A percentile compares a stretch with the other conserved stretches of the same genome.
phyloP scores from a whole-genome alignment of 37 sponge, comb jelly and placozoan species.

The Theonella swinhoei region DNA sequence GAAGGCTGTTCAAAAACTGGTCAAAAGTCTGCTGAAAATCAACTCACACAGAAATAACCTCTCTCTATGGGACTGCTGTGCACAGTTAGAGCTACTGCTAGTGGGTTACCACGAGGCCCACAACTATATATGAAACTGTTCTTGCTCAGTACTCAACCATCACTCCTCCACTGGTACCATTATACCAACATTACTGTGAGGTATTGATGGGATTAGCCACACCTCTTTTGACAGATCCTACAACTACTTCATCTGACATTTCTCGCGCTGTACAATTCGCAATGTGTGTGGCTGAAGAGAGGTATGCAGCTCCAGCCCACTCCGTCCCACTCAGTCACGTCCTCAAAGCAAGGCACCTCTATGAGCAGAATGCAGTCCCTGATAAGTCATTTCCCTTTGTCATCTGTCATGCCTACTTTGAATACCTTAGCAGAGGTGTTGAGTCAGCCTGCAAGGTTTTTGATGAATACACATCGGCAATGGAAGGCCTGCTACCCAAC shows the following conservation, averaged over 20 bases:
- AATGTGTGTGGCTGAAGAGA: conserved; percentile 45
- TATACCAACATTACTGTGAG: conserved; percentile 22
- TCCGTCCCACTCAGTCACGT: neutral
- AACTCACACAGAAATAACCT: conserved; percentile 57
- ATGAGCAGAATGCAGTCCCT: neutral
- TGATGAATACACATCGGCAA: neutral
- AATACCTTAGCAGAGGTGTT: conserved; percentile 44
- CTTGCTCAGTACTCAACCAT: conserved; percentile 22
- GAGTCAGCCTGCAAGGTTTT: conserved; percentile 15
- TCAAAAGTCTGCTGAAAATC: conserved; percentile 52
- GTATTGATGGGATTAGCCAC: conserved; percentile 14
- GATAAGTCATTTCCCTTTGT: neutral
- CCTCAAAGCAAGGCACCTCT: conserved; percentile 15
- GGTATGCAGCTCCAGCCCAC: neutral
- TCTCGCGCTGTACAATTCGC: conserved; percentile 40
- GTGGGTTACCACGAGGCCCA: conserved; percentile 53
- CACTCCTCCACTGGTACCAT: neutral
- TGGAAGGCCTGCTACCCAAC: neutral
- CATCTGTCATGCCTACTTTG: conserved; percentile 51
- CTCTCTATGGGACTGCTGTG: conserved; percentile 67
- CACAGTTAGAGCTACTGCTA: conserved; percentile 34
- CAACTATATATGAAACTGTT: conserved; percentile 20
- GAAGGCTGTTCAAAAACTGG: conserved; percentile 42
- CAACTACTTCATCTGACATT: neutral
- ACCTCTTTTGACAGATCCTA: neutral